Percentiles rank a stretch among this genome's conserved stretches.
These are phyloP conservation scores for Columba janthina DNA, from an alignment of 2,113 vertebrate species.

Conservation along the genomic window DNA sequence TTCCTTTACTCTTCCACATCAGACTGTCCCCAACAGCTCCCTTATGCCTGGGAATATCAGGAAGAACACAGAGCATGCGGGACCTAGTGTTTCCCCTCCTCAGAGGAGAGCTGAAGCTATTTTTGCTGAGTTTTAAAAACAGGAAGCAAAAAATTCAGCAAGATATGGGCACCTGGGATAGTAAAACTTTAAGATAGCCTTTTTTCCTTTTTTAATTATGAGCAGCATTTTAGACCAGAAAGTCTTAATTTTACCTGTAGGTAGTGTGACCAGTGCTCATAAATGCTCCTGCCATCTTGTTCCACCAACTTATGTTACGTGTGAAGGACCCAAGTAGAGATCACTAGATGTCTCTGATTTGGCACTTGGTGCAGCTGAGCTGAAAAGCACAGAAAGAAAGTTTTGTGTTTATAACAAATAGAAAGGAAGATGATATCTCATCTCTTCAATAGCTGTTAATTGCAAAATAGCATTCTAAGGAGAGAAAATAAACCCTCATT, in stretches of 20 bases:
- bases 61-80: fast-evolving
- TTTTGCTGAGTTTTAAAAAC: background rate
- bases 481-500: background rate
- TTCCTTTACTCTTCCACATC: background rate
- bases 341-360: background rate
- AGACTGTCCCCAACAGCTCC: background rate
- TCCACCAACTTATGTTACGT: no score
- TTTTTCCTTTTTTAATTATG: background rate
- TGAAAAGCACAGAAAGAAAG: background rate
- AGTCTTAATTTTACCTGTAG: background rate
- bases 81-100: background rate
- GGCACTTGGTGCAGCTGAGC: background rate
- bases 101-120: background rate
- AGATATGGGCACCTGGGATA: no score
- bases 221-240: background rate
- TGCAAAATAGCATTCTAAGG: background rate
- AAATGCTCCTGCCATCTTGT: background rate
- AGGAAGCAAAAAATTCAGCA: background rate
- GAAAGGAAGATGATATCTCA: background rate
- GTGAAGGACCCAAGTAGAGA: background rate
- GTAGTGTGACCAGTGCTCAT: no score
- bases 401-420: background rate
- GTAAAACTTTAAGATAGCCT: background rate
- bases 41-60: background rate
- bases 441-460: background rate